Evolutionary conservation across 2,113 vertebrate species (phyloP).

Genomic region (Calyptommatus sinebrachiatus): DNA sequence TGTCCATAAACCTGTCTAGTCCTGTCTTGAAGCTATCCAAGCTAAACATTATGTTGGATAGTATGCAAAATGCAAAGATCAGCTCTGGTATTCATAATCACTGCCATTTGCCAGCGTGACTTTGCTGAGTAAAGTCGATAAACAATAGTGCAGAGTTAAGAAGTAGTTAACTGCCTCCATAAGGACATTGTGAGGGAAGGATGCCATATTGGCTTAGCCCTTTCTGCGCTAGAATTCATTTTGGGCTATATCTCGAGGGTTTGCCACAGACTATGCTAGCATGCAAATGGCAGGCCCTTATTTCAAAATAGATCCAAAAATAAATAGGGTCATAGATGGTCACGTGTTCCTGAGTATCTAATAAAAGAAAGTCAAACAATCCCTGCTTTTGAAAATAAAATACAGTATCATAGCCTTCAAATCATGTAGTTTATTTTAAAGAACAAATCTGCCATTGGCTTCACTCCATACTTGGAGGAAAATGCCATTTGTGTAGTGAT

Average conservation of each 20-base stretch:
- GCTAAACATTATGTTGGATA: background rate
- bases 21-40: no score
- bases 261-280: no score
- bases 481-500: background rate
- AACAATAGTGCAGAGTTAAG: background rate
- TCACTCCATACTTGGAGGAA: constrained; percentile 19
- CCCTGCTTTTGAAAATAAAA: constrained; percentile 45
- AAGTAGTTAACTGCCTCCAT: constrained; percentile 48
- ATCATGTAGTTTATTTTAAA: constrained; percentile 40
- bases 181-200: constrained; percentile 43
- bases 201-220: background rate
- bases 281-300: no score
- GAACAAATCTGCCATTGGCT: background rate
- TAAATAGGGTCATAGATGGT: constrained; percentile 45
- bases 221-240: no score
- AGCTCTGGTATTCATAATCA: background rate
- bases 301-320: constrained; percentile 54
- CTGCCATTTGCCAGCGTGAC: background rate
- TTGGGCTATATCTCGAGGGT: no score
- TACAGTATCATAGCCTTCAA: constrained; percentile 46
- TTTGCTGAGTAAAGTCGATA: background rate
- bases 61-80: background rate
- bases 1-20: no score
- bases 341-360: constrained; percentile 64
- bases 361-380: constrained; percentile 64